Base-by-base conservation (phyloP, 2,888 invertebrate species). In the Gryllus longicercus region DNA sequence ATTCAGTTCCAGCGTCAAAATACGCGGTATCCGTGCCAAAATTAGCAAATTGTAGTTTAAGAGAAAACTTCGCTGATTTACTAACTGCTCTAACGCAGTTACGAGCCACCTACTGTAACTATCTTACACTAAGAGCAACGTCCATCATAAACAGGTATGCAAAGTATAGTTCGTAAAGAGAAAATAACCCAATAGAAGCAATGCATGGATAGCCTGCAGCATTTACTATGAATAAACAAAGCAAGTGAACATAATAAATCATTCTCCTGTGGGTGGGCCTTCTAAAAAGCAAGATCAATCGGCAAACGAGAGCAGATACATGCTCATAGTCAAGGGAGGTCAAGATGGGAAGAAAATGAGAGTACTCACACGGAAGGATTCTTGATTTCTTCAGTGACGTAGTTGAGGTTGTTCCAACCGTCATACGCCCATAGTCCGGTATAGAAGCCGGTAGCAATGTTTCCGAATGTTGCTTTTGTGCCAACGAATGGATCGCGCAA, bases 361-460 rank as follows among this genome's bases (percentile, higher is more conserved):
- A 11, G 14, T 78, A 89, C 91, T 90, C 89, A 93, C 93, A 91
- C 93, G 88, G 93, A 96, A 82, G 99, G 99, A 88, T 98, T 96
- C 88, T 97, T 95, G 84, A 99, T 95, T 90, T 99, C 99, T 89
- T 99, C 99, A 83, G 99, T 98, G 82, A 99, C 98, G 90, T 97
- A 99, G 90, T 99, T 99, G 84, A 99, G 91, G 89, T 99, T 99
- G 88, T 99, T 99, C 97, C 97, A 97, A 84, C 97, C 97, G 87
- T 97, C 97, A 88, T 97, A 97, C 82, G 97, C 97, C 96, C 96
- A 97, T 51, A 96, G 90, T 83, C 97, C 97, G 63, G 96, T 96
- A 89, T 97, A 97, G 90, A 97, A 96, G 81, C 96, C 96, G 74
- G 95, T 95, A 83, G 97, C 97, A 85, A 97, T 93, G 87, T 95